phyloP scores from a whole-genome alignment of 2,888 invertebrate species.

The Cepaea hortensis region DNA sequence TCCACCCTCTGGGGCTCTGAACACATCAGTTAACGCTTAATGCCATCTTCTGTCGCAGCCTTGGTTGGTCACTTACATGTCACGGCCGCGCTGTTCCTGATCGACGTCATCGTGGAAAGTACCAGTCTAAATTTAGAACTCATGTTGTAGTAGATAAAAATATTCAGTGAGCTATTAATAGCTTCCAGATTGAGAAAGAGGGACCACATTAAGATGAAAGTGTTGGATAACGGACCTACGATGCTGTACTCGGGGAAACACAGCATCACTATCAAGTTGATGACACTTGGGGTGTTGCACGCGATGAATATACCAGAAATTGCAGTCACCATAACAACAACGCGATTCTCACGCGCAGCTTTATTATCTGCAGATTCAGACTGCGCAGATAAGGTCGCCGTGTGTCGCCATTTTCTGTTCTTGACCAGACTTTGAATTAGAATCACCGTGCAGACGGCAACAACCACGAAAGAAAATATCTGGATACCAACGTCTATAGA shows the following conservation, averaged over 20 bases:
- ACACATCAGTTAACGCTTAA: no score
- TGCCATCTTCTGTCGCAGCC: no score
- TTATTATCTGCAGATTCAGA: neutral
- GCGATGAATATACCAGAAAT: constrained; percentile 25
- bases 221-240: neutral
- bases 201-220: constrained; percentile 19
- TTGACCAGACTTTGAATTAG: constrained; percentile 4
- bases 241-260: constrained; percentile 27
- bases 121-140: constrained; percentile 17
- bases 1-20: no score
- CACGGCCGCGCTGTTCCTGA: no score
- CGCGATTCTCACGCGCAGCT: neutral
- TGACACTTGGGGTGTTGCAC: constrained; percentile 22
- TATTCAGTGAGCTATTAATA: constrained; percentile 25
- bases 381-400: neutral
- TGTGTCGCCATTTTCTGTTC: constrained; percentile 14
- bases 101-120: neutral
- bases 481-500: constrained; percentile 18
- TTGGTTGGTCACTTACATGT: no score
- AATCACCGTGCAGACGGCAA: constrained; percentile 21
- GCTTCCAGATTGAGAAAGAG: constrained; percentile 7
- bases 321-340: constrained; percentile 1
- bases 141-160: constrained; percentile 31
- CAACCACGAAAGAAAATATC: constrained; percentile 12
- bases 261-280: constrained; percentile 26